Conservation (phyloP, 1,140 invertebrate species). For the Oncopeltus fasciatus region DNA sequence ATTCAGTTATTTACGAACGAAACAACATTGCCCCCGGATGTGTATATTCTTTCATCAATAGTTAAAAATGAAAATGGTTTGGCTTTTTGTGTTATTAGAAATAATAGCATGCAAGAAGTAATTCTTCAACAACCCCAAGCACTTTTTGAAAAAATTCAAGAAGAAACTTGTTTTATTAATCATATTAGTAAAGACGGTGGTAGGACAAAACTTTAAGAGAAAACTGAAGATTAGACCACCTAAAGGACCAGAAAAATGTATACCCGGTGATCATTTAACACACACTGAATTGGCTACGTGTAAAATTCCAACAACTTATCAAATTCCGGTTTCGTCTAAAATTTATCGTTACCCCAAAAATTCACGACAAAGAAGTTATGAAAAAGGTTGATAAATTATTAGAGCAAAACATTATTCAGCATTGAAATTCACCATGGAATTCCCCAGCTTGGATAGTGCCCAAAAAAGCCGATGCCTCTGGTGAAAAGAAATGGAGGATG, state of each 20-base stretch:
- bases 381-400: conserved; percentile 25
- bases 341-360: conserved; percentile 28
- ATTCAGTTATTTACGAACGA: not conserved
- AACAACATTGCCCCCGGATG: not conserved
- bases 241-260: not conserved
- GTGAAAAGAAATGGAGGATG: conserved; percentile 21
- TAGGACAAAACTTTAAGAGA: not conserved
- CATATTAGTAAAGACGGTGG: not conserved
- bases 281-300: not conserved
- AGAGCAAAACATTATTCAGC: conserved; percentile 17
- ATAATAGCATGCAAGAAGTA: not conserved
- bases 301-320: conserved; percentile 8
- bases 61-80: not conserved
- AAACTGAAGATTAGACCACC: not conserved
- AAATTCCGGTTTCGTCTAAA: conserved; percentile 24
- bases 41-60: not conserved
- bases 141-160: not conserved
- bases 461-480: conserved; percentile 21
- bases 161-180: not conserved
- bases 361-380: conserved; percentile 28
- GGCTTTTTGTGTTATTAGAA: not conserved
- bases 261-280: not conserved
- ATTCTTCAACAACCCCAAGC: not conserved
- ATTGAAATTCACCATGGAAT: conserved; percentile 16
- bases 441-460: conserved; percentile 19